Evolutionary conservation across 2,797 vertebrate genomes (phyloP), one percentile per base, ranked within the genome.

Genomic region (Cottoperca gobio): DNA sequence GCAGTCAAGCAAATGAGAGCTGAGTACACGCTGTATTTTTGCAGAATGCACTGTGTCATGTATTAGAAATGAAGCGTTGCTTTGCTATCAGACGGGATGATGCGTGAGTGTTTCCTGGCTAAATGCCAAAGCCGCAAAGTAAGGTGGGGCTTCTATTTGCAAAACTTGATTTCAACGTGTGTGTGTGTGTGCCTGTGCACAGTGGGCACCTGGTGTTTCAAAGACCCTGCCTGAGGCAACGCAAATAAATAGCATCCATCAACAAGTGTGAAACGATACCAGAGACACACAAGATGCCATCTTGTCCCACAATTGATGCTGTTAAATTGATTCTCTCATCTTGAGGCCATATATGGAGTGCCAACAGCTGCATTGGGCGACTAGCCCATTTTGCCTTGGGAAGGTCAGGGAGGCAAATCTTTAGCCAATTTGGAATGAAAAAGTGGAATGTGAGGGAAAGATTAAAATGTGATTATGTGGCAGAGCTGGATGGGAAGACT

Each of bases 311-410:
- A 74, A 54, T 73, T 65, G 75, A 72, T 83, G 82, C 67, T 80
- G 79, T 86, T 84, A 84, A 90, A 92, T 89, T 76, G 70, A 89
- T 86, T 91, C 77, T 82, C 90, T 90, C 92, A 90, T 90, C 73
- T 83, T 58, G 45, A 76, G 69, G 74, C 70, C 59, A 45, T 72
- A 71, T 67, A 78, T 42, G 40, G 48, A 69, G 43, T 23, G 37
- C 33, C 45, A 57, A 74, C 69, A 83, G 65, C 70, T 75, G 76
- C 70, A 73, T 69, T 65, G 37, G 71, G 74, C 10, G 75, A 82
- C 71, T 72, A 74, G 63, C 76, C 35, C 73, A 79, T 76, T 77
- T 78, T 76, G 72, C 69, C 75, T 58, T 17, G 31, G 64, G 69
- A 75, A 55, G 6, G 33, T 71, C 54, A 60, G 24, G 62, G 37